phyloP scores from a whole-genome alignment of 2,888 invertebrate genomes.

The Pachliopta kotzebuea region DNA sequence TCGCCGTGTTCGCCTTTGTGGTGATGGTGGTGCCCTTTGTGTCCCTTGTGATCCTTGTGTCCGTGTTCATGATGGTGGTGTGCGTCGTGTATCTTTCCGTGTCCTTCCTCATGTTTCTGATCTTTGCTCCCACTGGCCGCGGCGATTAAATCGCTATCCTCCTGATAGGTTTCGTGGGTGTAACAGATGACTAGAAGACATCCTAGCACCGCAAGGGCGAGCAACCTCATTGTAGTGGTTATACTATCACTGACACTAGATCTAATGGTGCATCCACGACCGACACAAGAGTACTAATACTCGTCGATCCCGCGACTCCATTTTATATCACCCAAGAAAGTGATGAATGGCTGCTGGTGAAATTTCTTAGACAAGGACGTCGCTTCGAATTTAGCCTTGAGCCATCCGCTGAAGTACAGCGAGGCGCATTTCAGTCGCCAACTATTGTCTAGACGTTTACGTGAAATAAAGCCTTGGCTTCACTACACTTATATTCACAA shows the following conservation, averaged over 20 bases:
- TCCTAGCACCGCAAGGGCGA: background rate
- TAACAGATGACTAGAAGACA: background rate
- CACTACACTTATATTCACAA: too few relatives aligned
- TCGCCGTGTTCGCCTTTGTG: slow-evolving; percentile 69
- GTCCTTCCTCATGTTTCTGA: background rate
- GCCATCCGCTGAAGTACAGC: background rate
- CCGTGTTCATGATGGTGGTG: slow-evolving; percentile 72
- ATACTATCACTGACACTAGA: background rate
- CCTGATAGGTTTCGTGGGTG: background rate
- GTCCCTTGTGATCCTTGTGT: slow-evolving; percentile 67
- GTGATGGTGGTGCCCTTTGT: slow-evolving; percentile 72
- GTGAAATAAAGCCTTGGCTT: too few relatives aligned
- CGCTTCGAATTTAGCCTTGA: background rate
- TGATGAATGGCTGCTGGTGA: background rate
- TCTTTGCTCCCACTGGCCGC: background rate
- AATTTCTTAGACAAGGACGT: background rate
- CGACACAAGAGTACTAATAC: background rate
- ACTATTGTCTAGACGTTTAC: background rate
- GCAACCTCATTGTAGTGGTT: background rate
- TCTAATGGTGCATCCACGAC: background rate
- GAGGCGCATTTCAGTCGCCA: background rate
- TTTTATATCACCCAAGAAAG: background rate
- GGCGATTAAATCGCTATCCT: background rate
- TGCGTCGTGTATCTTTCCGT: background rate
- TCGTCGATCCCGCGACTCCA: background rate